Base-by-base conservation (phyloP, 2,888 invertebrate species). In the Bimastos eiseni region DNA sequence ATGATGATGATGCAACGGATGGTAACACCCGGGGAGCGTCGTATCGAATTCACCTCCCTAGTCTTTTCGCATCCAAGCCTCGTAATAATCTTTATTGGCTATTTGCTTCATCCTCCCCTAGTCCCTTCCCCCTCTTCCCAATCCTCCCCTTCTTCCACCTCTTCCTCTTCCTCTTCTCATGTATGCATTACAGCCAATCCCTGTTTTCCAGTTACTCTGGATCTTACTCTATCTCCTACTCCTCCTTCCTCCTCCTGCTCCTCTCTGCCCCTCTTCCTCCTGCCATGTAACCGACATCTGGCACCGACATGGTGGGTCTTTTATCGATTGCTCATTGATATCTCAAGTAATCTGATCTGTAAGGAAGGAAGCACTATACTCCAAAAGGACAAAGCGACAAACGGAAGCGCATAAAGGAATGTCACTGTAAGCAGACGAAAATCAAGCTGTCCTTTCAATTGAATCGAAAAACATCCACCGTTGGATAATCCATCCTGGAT, bases 11-110 rank as follows among this genome's bases (percentile, higher is more conserved):
- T 30, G 70, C 70, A 70, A 70, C 70, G 70, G n/a, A 70, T 70
- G 30, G 70, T 70, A 70, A n/a, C 30, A 70, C 30, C 6, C 41
- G 15, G 41, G 15, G 13, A n/a, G 49, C 49, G 17, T 70, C 30
- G 70, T 70, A 70, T 70, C 70, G 70, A 70, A 70, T 70, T 70
- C n/a, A 70, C 70, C 30, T 30, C n/a, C 70, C 11, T 70, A 30
- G 30, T 70, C 70, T 70, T 70, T n/a, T 70, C n/a, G 5, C 70
- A 8, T 70, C 17, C 70, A 15, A 70, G 8, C 70, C 70, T n/a
- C 70, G 8, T 70, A 70, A 70, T 70, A 70, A 70, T 70, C 70
- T 70, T 70, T 70, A 70, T 70, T 70, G 70, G 70, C 70, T 70
- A n/a, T 70, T 70, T 70, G 70, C 70, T 70, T 70, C 13, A 11